Evolutionary conservation across 2,113 vertebrate species (phyloP).

Genomic region (Poeciliopsis turrubarensis): DNA sequence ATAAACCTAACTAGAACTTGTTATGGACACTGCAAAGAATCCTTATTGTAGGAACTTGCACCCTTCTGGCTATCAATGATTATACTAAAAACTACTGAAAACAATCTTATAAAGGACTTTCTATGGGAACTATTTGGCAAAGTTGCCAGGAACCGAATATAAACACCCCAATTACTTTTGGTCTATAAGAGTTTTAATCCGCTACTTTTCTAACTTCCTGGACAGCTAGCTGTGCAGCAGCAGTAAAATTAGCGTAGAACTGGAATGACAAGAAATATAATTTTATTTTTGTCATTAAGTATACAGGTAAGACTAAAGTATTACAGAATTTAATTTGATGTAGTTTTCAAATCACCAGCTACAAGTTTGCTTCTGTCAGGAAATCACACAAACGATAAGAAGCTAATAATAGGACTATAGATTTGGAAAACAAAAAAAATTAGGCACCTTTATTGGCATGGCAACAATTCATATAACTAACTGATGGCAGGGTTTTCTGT

Average conservation of each 20-base stretch:
- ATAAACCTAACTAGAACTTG: background rate
- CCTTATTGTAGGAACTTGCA: background rate
- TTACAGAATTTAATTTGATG: background rate
- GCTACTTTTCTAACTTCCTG: background rate
- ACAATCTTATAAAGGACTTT: background rate
- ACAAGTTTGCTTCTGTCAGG: background rate
- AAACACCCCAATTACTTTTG: no score
- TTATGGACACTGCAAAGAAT: background rate
- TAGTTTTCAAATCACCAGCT: background rate
- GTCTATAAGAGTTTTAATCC: no score
- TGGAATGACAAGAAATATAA: background rate
- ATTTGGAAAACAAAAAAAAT: no score
- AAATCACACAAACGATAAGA: background rate
- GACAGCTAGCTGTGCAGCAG: background rate
- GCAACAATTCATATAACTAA: background rate
- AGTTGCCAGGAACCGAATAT: background rate
- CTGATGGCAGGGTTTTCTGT: background rate
- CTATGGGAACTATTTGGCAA: background rate
- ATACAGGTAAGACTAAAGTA: background rate
- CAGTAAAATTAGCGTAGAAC: background rate
- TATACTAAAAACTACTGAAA: background rate
- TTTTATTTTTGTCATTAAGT: background rate
- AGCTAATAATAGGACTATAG: background rate
- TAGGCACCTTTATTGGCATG: no score
- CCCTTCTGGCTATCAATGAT: background rate